These are phyloP conservation scores for Digitonthophagus gazella DNA, from an alignment of 2,888 invertebrate genomes.

Conservation along the genomic window DNA sequence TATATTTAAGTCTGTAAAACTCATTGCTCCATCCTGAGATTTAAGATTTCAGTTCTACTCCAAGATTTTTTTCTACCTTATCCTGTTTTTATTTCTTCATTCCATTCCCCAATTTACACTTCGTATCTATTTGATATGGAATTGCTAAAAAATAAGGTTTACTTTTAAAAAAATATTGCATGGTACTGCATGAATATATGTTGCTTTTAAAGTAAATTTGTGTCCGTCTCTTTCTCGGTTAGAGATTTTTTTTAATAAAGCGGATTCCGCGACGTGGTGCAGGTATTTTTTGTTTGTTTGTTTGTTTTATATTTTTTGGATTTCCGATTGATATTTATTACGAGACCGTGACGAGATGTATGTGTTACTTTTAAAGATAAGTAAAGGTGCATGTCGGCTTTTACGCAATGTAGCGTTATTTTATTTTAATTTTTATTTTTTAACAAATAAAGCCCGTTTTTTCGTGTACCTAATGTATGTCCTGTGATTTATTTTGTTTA, in stretches of 20 bases:
- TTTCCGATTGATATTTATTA: constrained; percentile 14
- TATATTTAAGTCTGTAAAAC: no score
- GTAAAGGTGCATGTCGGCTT: constrained; percentile 32
- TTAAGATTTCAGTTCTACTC: no score
- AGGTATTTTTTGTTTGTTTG: constrained; percentile 12
- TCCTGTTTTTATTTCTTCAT: no score
- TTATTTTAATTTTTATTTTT: constrained; percentile 57
- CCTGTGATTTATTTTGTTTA: constrained; percentile 19
- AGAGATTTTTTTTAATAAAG: neutral
- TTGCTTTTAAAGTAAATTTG: neutral
- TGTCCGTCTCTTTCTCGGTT: neutral
- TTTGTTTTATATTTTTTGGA: constrained; percentile 1
- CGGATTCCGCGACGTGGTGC: neutral
- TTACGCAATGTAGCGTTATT: constrained; percentile 32
- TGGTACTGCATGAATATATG: no score
- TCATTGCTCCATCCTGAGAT: no score
- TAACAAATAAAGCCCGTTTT: constrained; percentile 17
- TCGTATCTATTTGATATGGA: no score
- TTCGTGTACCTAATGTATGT: constrained; percentile 25
- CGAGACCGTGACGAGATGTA: constrained; percentile 1
- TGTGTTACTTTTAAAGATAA: constrained; percentile 13
- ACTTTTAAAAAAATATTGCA: no score
- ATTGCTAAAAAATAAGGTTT: no score
- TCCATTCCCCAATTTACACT: no score
- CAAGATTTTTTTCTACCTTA: no score